A percentile compares a stretch with the other conserved stretches of the same genome.
Evolutionary conservation across 2,797 vertebrate genomes (phyloP).

Genomic region (Paratrypauchen microcephalus): DNA sequence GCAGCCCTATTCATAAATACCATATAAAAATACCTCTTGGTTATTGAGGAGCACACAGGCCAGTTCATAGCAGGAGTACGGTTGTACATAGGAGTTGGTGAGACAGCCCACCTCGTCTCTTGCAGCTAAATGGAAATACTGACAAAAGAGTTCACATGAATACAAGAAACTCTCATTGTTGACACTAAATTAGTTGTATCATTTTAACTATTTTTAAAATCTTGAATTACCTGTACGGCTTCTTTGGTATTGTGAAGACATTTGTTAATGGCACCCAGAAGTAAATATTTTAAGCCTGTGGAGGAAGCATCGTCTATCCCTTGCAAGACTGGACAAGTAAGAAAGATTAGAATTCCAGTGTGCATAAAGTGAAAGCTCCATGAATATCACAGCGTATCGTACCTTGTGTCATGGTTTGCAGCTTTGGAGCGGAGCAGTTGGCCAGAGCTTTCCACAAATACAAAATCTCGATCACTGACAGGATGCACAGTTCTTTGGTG

Average conservation of each 20-base stretch:
- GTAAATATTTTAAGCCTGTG: constrained; percentile 89
- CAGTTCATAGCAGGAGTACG: constrained; percentile 95
- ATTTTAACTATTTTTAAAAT: background rate
- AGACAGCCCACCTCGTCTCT: constrained; percentile 88
- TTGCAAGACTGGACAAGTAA: constrained; percentile 84
- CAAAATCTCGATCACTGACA: constrained; percentile 93
- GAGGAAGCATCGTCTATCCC: constrained; percentile 84
- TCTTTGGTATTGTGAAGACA: constrained; percentile 92
- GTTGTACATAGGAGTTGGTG: constrained; percentile 91
- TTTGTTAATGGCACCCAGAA: constrained; percentile 95
- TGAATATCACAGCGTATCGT: background rate
- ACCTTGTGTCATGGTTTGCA: constrained; percentile 96
- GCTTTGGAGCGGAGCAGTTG: constrained; percentile 91
- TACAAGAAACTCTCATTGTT: background rate
- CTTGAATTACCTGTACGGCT: constrained; percentile 85
- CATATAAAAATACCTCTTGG: constrained; percentile 80
- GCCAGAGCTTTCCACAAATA: constrained; percentile 97
- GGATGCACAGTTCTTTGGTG: constrained; percentile 87
- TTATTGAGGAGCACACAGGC: constrained; percentile 89
- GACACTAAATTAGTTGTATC: background rate
- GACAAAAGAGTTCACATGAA: constrained; percentile 13
- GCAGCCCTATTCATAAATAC: background rate
- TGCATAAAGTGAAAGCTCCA: too few relatives aligned
- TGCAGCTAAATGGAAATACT: constrained; percentile 92
- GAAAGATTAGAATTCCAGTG: background rate